Percentiles rank a stretch among this genome's conserved stretches.
These are phyloP conservation scores for Acanthoscelides obtectus DNA, from an alignment of 2,888 invertebrate genomes.

Conservation along the genomic window DNA sequence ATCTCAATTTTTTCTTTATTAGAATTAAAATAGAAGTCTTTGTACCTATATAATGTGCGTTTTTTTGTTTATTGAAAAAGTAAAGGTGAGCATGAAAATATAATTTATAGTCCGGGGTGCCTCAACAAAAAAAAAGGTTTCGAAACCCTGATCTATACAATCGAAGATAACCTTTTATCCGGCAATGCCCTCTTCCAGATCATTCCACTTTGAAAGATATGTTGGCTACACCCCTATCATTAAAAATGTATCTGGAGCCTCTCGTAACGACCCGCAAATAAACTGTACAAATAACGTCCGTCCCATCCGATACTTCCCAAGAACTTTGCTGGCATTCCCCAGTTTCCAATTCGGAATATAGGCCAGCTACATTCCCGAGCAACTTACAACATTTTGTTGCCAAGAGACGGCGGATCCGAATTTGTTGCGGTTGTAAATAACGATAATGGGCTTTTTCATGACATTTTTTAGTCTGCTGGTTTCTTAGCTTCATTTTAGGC, in stretches of 20 bases:
- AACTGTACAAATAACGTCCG: neutral
- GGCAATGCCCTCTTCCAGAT: too few relatives aligned
- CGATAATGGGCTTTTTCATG: neutral
- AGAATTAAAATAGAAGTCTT: too few relatives aligned
- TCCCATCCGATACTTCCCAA: neutral
- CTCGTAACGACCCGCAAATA: neutral
- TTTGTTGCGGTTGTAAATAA: neutral
- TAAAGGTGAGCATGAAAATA: too few relatives aligned
- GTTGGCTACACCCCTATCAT: neutral
- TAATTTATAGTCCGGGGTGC: too few relatives aligned
- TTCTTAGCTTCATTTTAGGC: neutral
- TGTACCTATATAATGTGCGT: too few relatives aligned
- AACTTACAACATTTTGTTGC: neutral
- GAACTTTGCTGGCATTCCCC: neutral
- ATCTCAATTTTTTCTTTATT: too few relatives aligned
- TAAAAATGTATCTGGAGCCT: neutral
- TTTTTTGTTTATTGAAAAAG: too few relatives aligned
- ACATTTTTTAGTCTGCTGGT: neutral
- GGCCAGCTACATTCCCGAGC: neutral
- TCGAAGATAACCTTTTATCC: too few relatives aligned
- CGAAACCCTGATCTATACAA: too few relatives aligned
- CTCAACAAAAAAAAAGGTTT: too few relatives aligned
- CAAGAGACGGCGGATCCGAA: neutral
- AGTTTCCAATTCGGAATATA: neutral
- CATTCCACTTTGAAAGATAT: neutral